Conservation (phyloP, 1,140 invertebrate species). For the Matsumurasca onukii region DNA sequence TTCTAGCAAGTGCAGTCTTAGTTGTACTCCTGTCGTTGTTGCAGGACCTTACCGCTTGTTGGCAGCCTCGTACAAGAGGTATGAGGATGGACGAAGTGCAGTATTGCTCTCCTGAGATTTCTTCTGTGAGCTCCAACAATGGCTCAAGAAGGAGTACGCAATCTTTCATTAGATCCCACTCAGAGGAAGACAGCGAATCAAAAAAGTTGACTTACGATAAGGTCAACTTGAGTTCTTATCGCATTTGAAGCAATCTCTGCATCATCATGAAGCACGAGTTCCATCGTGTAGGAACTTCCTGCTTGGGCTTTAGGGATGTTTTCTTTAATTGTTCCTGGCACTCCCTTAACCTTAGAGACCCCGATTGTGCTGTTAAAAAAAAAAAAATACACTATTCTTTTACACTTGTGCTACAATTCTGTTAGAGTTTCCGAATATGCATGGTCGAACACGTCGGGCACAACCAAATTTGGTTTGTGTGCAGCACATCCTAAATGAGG, state of each 20-base stretch:
- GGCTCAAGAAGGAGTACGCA: conserved; percentile 3
- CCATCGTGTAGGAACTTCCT: conserved; percentile 21
- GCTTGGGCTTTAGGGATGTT: conserved; percentile 3
- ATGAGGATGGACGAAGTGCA: conserved; percentile 20
- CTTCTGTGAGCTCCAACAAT: not conserved
- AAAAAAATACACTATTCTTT: conserved; percentile 23
- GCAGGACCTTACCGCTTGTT: not conserved
- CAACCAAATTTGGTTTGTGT: conserved; percentile 17
- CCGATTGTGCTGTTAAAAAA: conserved; percentile 16
- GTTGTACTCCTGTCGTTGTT: not conserved
- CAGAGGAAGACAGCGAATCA: not conserved
- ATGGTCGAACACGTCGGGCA: conserved; percentile 3
- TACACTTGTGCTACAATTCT: not conserved
- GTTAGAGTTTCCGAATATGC: not conserved
- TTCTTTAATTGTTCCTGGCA: not conserved
- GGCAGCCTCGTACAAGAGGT: conserved; percentile 16
- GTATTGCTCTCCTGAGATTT: conserved; percentile 21
- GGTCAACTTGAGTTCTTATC: conserved; percentile 18
- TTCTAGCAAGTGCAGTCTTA: not conserved
- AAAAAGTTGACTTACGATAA: conserved; percentile 2
- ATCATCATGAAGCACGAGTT: conserved; percentile 12
- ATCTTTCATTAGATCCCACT: conserved; percentile 16
- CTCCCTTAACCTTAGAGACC: not conserved
- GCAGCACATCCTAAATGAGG: conserved; percentile 23
- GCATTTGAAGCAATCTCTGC: conserved; percentile 9